Evolutionary conservation across 2,113 vertebrate genomes (phyloP).

Genomic region (Meleagris gallopavo): DNA sequence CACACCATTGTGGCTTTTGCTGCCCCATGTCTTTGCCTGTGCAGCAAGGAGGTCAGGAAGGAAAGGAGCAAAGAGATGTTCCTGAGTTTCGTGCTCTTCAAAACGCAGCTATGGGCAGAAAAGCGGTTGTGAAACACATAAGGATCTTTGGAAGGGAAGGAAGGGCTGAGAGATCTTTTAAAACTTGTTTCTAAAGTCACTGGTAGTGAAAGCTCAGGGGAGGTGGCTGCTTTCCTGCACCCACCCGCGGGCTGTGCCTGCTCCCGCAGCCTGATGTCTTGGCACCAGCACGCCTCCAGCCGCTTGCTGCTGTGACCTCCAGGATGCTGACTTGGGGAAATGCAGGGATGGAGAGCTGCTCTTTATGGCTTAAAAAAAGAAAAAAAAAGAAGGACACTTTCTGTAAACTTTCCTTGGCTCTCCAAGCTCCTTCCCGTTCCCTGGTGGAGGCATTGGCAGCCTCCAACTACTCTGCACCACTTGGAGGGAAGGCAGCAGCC

Average conservation of each 20-base stretch:
- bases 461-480: background rate
- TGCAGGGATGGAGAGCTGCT: background rate
- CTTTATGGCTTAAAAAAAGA: background rate
- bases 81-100: background rate
- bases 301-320: background rate
- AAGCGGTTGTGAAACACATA: background rate
- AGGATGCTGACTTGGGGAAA: conserved; percentile 46
- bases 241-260: background rate
- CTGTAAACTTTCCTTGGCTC: background rate
- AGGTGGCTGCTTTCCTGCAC: background rate
- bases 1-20: background rate
- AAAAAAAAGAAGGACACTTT: background rate
- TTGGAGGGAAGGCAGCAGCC: background rate
- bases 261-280: background rate
- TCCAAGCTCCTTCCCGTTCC: background rate
- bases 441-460: conserved; percentile 31
- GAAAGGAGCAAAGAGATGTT: background rate
- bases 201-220: background rate
- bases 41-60: background rate
- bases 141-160: background rate
- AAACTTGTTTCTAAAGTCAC: background rate
- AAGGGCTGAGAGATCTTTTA: background rate
- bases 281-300: background rate
- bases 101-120: background rate
- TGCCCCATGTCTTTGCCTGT: background rate